Percentiles rank a stretch among this genome's conserved stretches.
These are phyloP conservation scores for Pantherophis guttatus DNA, from an alignment of 2,113 vertebrate species.

Conservation along the genomic window DNA sequence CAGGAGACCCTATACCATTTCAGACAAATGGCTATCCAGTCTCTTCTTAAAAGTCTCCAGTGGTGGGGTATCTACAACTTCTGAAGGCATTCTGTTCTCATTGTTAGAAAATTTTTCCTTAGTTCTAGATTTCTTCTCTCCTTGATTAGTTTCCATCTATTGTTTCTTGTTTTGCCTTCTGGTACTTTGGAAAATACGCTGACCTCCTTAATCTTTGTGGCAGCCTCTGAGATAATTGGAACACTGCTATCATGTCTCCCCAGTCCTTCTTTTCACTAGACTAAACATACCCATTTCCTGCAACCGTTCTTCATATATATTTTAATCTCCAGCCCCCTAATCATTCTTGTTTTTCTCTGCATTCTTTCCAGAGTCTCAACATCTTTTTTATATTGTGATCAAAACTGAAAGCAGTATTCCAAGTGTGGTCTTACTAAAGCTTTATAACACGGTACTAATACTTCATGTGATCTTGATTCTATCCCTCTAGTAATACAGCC, in stretches of 20 bases:
- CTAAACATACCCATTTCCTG: not conserved
- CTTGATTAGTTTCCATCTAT: too few species aligned
- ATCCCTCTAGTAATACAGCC: not conserved
- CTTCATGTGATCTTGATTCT: not conserved
- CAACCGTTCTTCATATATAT: not conserved
- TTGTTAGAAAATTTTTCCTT: not conserved
- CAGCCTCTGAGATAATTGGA: not conserved
- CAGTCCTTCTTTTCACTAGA: not conserved
- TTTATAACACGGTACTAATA: not conserved
- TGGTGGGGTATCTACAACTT: not conserved
- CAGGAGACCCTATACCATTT: not conserved
- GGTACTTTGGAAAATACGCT: not conserved
- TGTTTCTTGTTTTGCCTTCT: not conserved
- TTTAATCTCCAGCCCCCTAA: not conserved
- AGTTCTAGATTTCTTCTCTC: not conserved
- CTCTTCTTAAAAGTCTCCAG: not conserved
- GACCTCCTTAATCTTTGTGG: not conserved
- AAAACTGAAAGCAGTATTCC: not conserved
- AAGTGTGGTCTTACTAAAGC: not conserved
- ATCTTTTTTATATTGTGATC: too few species aligned
- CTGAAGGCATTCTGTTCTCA: not conserved
- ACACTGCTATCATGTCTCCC: not conserved
- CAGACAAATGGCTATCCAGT: not conserved
- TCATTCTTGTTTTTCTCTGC: not conserved
- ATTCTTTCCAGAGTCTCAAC: too few species aligned